Percentiles rank a stretch among this genome's conserved stretches.
Evolutionary conservation across 2,113 vertebrate species (phyloP).

Genomic region (Cettia cetti): DNA sequence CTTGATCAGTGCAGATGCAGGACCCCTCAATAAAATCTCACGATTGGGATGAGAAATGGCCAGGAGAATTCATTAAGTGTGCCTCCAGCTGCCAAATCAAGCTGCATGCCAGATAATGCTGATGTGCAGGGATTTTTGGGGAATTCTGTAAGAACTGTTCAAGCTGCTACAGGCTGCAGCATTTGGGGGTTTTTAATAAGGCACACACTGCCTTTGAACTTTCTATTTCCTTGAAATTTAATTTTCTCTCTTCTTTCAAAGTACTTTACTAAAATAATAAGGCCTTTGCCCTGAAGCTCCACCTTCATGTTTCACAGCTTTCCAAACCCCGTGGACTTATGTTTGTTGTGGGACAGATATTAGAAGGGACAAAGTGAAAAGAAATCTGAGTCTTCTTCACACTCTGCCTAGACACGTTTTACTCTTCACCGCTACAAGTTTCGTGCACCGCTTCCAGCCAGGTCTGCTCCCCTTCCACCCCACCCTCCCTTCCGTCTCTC

Average conservation of each 20-base stretch:
- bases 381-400: background rate
- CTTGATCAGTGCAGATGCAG: background rate
- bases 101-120: background rate
- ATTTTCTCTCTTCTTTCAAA: background rate
- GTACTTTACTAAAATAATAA: background rate
- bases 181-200: background rate
- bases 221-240: background rate
- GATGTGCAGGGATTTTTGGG: background rate
- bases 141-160: background rate
- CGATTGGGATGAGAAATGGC: background rate
- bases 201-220: background rate
- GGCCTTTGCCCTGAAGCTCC: background rate
- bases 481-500: background rate
- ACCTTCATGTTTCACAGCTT: background rate
- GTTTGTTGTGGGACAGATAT: background rate
- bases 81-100: background rate
- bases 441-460: background rate
- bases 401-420: background rate
- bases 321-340: accelerated
- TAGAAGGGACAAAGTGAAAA: background rate
- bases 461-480: no score
- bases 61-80: no score
- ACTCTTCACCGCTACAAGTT: background rate
- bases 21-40: background rate
- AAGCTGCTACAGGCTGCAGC: background rate